These are phyloP conservation scores for Hemaris fuciformis DNA, from an alignment of 2,888 invertebrate genomes.

Conservation along the genomic window DNA sequence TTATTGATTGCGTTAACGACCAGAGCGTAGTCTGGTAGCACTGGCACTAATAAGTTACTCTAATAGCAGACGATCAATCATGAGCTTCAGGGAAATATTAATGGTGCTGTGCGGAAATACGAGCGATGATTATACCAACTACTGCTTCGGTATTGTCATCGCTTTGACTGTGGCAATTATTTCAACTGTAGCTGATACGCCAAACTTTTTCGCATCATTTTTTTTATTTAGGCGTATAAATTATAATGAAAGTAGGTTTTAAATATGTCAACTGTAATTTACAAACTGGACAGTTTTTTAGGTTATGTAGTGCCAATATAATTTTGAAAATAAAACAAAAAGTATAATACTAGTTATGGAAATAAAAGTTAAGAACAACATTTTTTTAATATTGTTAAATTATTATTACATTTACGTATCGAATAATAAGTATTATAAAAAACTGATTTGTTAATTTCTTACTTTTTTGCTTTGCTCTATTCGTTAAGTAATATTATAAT, in stretches of 20 bases:
- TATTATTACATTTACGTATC: too few species aligned
- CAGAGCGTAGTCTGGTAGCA: conserved; percentile 12
- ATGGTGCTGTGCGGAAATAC: neutral
- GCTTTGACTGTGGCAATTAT: neutral
- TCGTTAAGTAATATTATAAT: neutral
- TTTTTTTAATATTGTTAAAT: too few species aligned
- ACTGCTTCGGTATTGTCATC: neutral
- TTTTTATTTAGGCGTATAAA: too few species aligned
- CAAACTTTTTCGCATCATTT: neutral
- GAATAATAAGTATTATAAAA: too few species aligned
- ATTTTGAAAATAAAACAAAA: too few species aligned
- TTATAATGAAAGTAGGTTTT: too few species aligned
- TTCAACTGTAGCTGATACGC: neutral
- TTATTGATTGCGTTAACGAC: conserved; percentile 2
- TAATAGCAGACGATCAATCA: conserved; percentile 10
- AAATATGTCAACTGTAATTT: too few species aligned
- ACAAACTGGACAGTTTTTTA: too few species aligned
- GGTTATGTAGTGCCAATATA: too few species aligned
- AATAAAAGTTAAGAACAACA: too few species aligned
- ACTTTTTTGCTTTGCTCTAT: neutral
- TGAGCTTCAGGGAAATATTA: conserved; percentile 5
- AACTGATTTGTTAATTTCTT: too few species aligned
- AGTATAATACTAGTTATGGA: too few species aligned
- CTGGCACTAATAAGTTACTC: conserved; percentile 5
- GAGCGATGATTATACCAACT: neutral